A percentile compares a stretch with the other conserved stretches of the same genome.
Evolutionary conservation across 2,113 vertebrate genomes (phyloP).

Genomic region (Thomomys bottae): DNA sequence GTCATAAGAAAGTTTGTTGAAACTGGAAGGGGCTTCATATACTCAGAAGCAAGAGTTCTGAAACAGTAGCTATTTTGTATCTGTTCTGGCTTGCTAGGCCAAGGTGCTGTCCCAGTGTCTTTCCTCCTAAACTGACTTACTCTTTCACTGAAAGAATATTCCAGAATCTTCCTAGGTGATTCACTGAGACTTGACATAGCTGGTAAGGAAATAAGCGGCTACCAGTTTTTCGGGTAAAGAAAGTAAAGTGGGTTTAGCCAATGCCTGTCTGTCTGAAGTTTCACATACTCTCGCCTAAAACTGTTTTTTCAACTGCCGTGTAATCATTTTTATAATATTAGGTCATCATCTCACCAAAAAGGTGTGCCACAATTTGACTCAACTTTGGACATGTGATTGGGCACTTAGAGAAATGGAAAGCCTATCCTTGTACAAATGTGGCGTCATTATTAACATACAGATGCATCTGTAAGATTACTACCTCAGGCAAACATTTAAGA

Average conservation of each 20-base stretch:
- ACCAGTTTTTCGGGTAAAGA: background rate
- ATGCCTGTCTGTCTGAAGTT: background rate
- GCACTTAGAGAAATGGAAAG: background rate
- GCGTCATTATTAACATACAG: background rate
- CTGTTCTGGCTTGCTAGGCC: no score
- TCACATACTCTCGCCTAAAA: background rate
- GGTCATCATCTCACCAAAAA: background rate
- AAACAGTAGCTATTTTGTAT: no score
- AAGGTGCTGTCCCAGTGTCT: no score
- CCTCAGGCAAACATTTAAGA: background rate
- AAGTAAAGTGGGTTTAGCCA: background rate
- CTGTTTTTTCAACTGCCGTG: background rate
- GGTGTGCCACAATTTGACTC: background rate
- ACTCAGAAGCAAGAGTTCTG: no score
- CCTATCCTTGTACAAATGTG: background rate
- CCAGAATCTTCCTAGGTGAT: background rate
- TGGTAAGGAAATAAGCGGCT: background rate
- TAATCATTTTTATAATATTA: background rate
- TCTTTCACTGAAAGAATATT: no score
- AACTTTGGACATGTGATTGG: background rate
- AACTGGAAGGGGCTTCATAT: no score
- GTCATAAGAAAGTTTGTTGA: no score
- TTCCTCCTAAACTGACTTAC: no score
- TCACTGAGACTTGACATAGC: background rate
- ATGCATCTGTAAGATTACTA: background rate